A percentile compares a stretch with the other conserved stretches of the same genome.
These are phyloP conservation scores for Microtus montanus DNA, from an alignment of 2,113 vertebrate species.

Conservation along the genomic window DNA sequence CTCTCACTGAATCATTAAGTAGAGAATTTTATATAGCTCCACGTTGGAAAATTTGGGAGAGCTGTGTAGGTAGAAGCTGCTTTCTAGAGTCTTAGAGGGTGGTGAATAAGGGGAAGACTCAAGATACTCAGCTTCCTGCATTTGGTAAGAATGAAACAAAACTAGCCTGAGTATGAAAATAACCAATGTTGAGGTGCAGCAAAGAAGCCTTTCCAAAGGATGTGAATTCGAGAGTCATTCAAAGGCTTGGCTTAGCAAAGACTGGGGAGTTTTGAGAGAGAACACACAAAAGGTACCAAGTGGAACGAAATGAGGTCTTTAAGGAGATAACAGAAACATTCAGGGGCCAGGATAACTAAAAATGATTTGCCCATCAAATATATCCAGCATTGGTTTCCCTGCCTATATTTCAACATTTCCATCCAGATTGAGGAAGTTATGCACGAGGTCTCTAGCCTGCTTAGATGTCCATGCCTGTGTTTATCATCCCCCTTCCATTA, in stretches of 20 bases:
- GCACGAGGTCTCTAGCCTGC: background rate
- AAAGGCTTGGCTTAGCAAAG: background rate
- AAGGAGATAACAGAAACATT: background rate
- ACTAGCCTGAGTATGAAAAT: background rate
- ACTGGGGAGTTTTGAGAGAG: background rate
- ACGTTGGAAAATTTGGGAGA: background rate
- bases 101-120: background rate
- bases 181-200: background rate
- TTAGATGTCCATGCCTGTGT: conserved; percentile 49
- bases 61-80: background rate
- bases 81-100: background rate
- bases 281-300: background rate
- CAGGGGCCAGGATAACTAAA: background rate
- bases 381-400: conserved; percentile 4
- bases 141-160: background rate
- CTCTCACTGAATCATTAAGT: background rate
- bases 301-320: background rate
- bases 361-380: background rate
- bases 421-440: conserved; percentile 38
- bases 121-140: background rate
- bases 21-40: background rate
- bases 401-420: conserved; percentile 20
- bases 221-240: background rate
- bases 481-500: background rate
- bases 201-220: background rate